phyloP scores from a whole-genome alignment of 2,888 invertebrate species.

The Glyphotaelius pellucidus region DNA sequence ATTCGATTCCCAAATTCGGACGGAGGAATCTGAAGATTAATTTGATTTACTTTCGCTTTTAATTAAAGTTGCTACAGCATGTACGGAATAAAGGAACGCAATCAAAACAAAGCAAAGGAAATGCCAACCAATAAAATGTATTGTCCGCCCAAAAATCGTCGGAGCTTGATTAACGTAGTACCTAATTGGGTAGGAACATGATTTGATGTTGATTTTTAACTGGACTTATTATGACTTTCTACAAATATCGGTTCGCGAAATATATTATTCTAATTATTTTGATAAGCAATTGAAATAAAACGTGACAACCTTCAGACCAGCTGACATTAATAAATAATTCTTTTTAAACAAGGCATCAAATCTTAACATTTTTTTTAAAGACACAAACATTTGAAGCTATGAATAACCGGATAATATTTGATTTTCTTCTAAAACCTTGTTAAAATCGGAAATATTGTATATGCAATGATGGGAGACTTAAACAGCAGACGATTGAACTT shows the following conservation, averaged over 20 bases:
- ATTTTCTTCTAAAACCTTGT: no score
- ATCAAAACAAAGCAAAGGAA: not conserved
- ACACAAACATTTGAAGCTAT: no score
- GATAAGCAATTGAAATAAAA: not conserved
- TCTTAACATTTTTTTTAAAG: no score
- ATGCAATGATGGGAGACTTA: no score
- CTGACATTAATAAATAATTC: not conserved
- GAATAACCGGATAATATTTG: no score
- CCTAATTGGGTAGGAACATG: not conserved
- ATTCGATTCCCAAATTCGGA: not conserved
- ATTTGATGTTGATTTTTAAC: not conserved
- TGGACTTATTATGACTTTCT: not conserved
- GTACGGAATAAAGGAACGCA: not conserved
- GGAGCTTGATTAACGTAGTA: not conserved
- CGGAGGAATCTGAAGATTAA: not conserved
- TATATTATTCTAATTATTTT: not conserved
- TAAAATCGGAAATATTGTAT: no score
- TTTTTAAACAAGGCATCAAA: not conserved
- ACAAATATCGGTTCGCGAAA: not conserved
- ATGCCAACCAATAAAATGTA: not conserved
- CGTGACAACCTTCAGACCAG: not conserved
- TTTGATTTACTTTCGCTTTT: constrained; percentile 15
- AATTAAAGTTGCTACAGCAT: not conserved
- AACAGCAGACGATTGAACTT: no score
- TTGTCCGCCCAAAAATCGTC: not conserved